A percentile compares a stretch with the other conserved stretches of the same genome.
Evolutionary conservation across 2,888 invertebrate species (phyloP).

Genomic region (Cerastis rubricosa): DNA sequence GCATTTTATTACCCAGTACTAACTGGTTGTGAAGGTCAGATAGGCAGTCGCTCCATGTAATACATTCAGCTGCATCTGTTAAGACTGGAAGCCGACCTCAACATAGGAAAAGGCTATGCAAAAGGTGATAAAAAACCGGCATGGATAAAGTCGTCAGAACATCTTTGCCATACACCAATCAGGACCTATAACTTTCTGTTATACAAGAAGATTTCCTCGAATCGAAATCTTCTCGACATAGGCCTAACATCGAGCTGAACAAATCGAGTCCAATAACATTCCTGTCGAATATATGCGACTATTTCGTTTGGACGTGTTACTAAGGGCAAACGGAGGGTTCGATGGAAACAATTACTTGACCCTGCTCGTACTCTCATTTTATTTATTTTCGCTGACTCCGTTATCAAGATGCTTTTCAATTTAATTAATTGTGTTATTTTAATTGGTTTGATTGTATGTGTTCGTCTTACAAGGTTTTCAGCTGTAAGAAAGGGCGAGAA

Average conservation of each 20-base stretch:
- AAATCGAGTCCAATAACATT: slow-evolving; percentile 46
- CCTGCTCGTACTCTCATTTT: slow-evolving; percentile 32
- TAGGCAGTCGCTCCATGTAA: too few relatives aligned
- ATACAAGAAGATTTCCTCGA: slow-evolving; percentile 8
- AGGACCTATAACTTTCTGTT: background rate
- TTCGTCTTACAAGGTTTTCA: too few relatives aligned
- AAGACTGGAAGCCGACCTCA: too few relatives aligned
- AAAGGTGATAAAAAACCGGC: too few relatives aligned
- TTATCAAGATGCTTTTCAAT: slow-evolving; percentile 14
- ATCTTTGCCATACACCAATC: background rate
- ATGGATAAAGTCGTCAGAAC: too few relatives aligned
- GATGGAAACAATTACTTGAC: slow-evolving; percentile 27
- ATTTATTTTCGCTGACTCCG: slow-evolving; percentile 51
- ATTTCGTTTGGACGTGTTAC: slow-evolving; percentile 50
- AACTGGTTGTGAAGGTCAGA: too few relatives aligned
- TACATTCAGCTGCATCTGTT: too few relatives aligned
- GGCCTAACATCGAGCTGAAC: slow-evolving; percentile 16
- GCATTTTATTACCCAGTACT: too few relatives aligned
- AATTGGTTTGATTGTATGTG: background rate
- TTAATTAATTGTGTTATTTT: slow-evolving; percentile 46
- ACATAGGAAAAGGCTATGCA: too few relatives aligned
- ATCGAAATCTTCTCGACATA: slow-evolving; percentile 14
- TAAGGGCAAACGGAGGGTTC: slow-evolving; percentile 17
- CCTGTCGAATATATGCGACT: slow-evolving; percentile 28
- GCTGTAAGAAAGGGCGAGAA: too few relatives aligned